A percentile compares a stretch with the other conserved stretches of the same genome.
These are phyloP conservation scores for Sparus aurata DNA, from an alignment of 2,797 vertebrate species.

Conservation along the genomic window DNA sequence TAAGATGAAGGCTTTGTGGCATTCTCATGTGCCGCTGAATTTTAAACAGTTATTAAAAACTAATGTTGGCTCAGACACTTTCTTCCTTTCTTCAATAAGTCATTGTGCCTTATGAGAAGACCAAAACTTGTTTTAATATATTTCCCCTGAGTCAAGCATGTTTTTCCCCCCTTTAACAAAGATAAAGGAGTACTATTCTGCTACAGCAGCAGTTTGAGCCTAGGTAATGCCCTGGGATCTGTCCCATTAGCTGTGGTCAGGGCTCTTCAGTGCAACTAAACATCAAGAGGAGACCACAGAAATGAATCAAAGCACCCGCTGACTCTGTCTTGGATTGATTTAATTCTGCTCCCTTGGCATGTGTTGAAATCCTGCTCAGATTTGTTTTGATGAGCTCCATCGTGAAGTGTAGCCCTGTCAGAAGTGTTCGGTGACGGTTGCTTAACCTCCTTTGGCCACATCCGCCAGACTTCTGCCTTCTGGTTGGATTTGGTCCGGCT, in stretches of 20 bases:
- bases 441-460: slow-evolving; percentile 54
- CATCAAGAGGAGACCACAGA: slow-evolving; percentile 75
- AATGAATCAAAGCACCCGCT: slow-evolving; percentile 64
- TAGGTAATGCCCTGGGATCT: slow-evolving; percentile 72
- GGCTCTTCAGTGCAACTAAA: slow-evolving; percentile 66
- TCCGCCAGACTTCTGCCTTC: slow-evolving; percentile 58
- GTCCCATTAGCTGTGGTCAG: slow-evolving; percentile 72
- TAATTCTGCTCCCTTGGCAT: slow-evolving; percentile 51
- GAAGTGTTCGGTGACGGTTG: slow-evolving; percentile 61
- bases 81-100: slow-evolving; percentile 53
- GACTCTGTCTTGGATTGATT: slow-evolving; percentile 59
- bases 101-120: slow-evolving; percentile 54
- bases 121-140: slow-evolving; percentile 31
- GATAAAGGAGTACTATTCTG: slow-evolving; percentile 69
- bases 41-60: slow-evolving; percentile 33
- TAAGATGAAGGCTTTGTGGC: background rate
- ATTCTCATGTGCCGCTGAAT: slow-evolving; percentile 13
- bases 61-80: slow-evolving; percentile 29
- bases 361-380: slow-evolving; percentile 51
- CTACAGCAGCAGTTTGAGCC: slow-evolving; percentile 68
- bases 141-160: slow-evolving; percentile 39
- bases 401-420: slow-evolving; percentile 58
- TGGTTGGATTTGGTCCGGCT: slow-evolving; percentile 48
- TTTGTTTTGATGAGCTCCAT: slow-evolving; percentile 57
- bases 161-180: slow-evolving; percentile 58